Percentiles rank a stretch among this genome's conserved stretches.
phyloP scores from a whole-genome alignment of 2,888 invertebrate genomes.

The Stictocephala bisonia region DNA sequence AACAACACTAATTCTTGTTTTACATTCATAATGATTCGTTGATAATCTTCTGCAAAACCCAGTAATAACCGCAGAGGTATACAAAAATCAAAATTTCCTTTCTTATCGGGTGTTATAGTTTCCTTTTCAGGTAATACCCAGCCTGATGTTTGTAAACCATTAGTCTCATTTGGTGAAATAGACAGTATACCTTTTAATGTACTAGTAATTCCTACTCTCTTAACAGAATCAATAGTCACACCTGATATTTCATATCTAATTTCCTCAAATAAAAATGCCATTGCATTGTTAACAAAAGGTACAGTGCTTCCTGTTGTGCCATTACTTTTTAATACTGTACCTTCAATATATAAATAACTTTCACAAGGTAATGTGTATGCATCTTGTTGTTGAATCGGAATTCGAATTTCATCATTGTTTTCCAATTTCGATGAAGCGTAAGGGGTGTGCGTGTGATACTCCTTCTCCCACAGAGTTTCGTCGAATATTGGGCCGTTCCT shows the following conservation, averaged over 20 bases:
- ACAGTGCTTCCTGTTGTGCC: not conserved
- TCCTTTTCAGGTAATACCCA: not conserved
- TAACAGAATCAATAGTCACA: conserved; percentile 41
- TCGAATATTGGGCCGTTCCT: conserved; percentile 43
- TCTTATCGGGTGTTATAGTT: conserved; percentile 40
- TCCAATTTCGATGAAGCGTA: conserved; percentile 57
- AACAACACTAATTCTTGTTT: conserved; percentile 62
- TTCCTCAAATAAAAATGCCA: conserved; percentile 46
- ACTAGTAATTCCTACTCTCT: conserved; percentile 35
- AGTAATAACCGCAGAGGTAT: conserved; percentile 61
- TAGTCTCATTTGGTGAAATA: conserved; percentile 4
- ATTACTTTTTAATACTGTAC: conserved; percentile 38
- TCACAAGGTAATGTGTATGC: conserved; percentile 58
- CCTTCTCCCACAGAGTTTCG: conserved; percentile 44
- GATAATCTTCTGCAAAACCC: conserved; percentile 63
- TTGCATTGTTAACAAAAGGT: conserved; percentile 40
- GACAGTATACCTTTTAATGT: conserved; percentile 45
- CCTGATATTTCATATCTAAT: conserved; percentile 44
- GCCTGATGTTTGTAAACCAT: not conserved
- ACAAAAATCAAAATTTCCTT: conserved; percentile 57
- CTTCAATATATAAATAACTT: conserved; percentile 55
- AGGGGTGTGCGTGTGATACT: conserved; percentile 58
- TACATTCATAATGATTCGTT: conserved; percentile 62
- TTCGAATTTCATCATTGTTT: conserved; percentile 62
- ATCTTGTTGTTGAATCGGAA: conserved; percentile 60